Conservation (phyloP, 2,888 invertebrate species). For the Meandrusa payeni region DNA sequence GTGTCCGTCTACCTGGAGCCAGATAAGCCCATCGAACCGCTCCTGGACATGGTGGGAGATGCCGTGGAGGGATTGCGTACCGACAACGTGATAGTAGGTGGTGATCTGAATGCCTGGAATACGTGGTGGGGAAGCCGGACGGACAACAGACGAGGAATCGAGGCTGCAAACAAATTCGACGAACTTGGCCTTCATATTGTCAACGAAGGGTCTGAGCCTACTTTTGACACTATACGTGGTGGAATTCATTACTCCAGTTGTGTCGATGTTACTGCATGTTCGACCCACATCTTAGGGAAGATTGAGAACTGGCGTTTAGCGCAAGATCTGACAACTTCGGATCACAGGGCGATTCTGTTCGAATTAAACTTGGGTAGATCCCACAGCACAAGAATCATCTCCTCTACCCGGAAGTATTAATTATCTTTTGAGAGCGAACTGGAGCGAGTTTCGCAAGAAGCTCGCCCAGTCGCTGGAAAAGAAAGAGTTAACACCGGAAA, state of each 20-base stretch:
- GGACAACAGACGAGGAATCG: neutral
- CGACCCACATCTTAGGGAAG: neutral
- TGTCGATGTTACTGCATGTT: neutral
- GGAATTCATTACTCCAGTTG: neutral
- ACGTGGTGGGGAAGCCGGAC: conserved; percentile 6
- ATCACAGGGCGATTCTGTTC: neutral
- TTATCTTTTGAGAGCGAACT: neutral
- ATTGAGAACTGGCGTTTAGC: neutral
- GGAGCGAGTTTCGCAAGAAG: too few relatives aligned
- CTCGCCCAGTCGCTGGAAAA: neutral
- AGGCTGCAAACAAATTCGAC: neutral
- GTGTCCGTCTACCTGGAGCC: conserved; percentile 23
- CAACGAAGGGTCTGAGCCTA: neutral
- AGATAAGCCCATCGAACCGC: conserved; percentile 14
- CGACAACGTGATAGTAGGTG: conserved; percentile 17
- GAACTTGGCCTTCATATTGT: neutral
- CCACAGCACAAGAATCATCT: neutral
- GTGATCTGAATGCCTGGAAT: conserved; percentile 25
- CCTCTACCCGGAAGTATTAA: neutral
- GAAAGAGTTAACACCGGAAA: neutral
- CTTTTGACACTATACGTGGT: neutral
- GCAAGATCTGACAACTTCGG: neutral
- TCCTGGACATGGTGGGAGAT: conserved; percentile 1
- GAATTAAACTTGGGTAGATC: neutral
- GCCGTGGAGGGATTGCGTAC: neutral